Conservation (phyloP, 2,113 vertebrate species). For the Odocoileus virginianus region DNA sequence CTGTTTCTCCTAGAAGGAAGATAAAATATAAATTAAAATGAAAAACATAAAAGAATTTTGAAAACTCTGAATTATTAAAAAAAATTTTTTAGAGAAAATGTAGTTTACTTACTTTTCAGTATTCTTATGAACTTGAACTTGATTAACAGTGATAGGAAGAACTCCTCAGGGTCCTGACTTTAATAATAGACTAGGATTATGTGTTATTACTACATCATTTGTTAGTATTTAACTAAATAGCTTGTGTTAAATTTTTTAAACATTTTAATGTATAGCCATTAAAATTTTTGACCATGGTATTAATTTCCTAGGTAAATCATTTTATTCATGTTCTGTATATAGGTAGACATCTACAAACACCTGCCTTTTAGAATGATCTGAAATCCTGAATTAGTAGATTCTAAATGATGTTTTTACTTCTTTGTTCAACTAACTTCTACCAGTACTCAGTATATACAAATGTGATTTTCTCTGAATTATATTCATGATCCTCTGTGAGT, state of each 20-base stretch:
- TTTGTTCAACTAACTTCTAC: slow-evolving; percentile 24
- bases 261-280: background rate
- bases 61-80: slow-evolving; percentile 24
- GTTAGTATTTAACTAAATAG: slow-evolving; percentile 44
- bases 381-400: slow-evolving; percentile 39
- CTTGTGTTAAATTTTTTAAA: background rate
- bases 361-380: slow-evolving; percentile 38
- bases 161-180: background rate
- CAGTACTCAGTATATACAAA: slow-evolving; percentile 11
- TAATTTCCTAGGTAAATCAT: slow-evolving; percentile 18
- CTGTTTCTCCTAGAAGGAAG: background rate
- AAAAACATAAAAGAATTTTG: slow-evolving; percentile 47
- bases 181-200: slow-evolving; percentile 19
- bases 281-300: background rate
- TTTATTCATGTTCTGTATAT: slow-evolving; percentile 24
- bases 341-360: background rate
- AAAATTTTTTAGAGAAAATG: background rate
- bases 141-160: background rate
- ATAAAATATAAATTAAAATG: slow-evolving; percentile 20
- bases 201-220: slow-evolving; percentile 16
- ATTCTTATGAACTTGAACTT: slow-evolving; percentile 38
- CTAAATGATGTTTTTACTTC: slow-evolving; percentile 14
- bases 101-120: background rate
- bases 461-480: slow-evolving; percentile 34
- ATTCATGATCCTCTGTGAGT: slow-evolving; percentile 10